These are phyloP conservation scores for Pelmatolapia mariae DNA, from an alignment of 2,113 vertebrate species.

Conservation along the genomic window DNA sequence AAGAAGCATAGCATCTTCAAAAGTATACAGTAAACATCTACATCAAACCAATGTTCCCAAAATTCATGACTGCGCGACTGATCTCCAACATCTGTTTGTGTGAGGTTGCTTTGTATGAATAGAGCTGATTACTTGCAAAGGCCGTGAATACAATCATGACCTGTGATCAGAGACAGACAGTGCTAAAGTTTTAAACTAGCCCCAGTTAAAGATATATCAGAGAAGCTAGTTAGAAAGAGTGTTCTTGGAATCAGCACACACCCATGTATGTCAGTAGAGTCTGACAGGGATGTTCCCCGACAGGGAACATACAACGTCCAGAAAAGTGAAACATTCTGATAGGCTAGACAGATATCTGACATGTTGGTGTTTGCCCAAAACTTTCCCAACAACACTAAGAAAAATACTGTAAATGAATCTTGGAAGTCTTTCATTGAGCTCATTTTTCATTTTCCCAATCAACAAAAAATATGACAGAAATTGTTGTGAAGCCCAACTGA, in stretches of 20 bases:
- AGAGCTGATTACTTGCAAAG: neutral
- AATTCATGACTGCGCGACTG: neutral
- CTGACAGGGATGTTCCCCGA: neutral
- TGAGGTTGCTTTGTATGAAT: neutral
- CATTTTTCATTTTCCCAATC: neutral
- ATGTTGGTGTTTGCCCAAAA: conserved; percentile 26
- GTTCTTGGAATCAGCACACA: neutral
- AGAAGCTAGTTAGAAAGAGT: conserved; percentile 10
- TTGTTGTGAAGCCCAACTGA: neutral
- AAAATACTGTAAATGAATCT: neutral
- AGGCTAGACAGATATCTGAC: conserved; percentile 41
- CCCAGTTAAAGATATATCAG: neutral
- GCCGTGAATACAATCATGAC: neutral
- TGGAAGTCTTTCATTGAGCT: neutral
- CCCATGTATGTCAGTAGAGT: neutral
- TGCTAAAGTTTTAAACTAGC: neutral
- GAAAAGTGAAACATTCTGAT: conserved; percentile 35
- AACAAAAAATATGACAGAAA: neutral
- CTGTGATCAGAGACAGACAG: neutral
- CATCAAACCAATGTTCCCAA: neutral
- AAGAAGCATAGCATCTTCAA: conserved; percentile 10
- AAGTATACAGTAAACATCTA: conserved; percentile 35
- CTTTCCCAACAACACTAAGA: conserved; percentile 21
- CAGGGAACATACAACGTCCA: conserved; percentile 12
- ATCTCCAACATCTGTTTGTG: neutral